These are phyloP conservation scores for Miltochrista miniata DNA, from an alignment of 2,888 invertebrate species.

Conservation along the genomic window DNA sequence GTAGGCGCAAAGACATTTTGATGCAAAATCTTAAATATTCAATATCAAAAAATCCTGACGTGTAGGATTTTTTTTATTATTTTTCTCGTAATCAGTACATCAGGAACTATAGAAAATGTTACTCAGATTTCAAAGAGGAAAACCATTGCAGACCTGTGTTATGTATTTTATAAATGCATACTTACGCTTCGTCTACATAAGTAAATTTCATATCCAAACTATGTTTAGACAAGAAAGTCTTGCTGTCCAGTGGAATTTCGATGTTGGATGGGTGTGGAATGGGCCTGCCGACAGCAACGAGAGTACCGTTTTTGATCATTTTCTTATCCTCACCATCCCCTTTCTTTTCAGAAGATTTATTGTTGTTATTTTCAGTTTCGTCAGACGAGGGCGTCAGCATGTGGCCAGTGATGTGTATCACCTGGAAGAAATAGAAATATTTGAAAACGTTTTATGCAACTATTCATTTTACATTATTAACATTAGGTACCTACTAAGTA, in stretches of 20 bases:
- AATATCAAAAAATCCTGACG: too few species aligned
- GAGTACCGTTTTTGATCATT: slow-evolving; percentile 67
- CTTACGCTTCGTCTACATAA: slow-evolving; percentile 96
- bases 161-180: slow-evolving; percentile 32
- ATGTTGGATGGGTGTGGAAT: slow-evolving; percentile 96
- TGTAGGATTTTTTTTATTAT: too few species aligned
- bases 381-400: slow-evolving; percentile 80
- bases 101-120: too few species aligned
- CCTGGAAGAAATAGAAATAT: slow-evolving; percentile 77
- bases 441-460: not conserved
- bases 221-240: slow-evolving; percentile 96
- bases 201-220: slow-evolving; percentile 97
- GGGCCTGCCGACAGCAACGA: slow-evolving; percentile 91
- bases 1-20: too few species aligned
- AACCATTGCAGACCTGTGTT: too few species aligned
- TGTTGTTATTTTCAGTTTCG: slow-evolving; percentile 46
- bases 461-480: too few species aligned
- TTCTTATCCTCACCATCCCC: slow-evolving; percentile 50
- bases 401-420: slow-evolving; percentile 94
- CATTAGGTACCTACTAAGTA: too few species aligned
- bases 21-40: too few species aligned
- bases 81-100: too few species aligned
- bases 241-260: slow-evolving; percentile 93
- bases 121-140: too few species aligned
- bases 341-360: slow-evolving; percentile 65